phyloP scores from a whole-genome alignment of 2,113 vertebrate genomes.

The Boleophthalmus pectinirostris region DNA sequence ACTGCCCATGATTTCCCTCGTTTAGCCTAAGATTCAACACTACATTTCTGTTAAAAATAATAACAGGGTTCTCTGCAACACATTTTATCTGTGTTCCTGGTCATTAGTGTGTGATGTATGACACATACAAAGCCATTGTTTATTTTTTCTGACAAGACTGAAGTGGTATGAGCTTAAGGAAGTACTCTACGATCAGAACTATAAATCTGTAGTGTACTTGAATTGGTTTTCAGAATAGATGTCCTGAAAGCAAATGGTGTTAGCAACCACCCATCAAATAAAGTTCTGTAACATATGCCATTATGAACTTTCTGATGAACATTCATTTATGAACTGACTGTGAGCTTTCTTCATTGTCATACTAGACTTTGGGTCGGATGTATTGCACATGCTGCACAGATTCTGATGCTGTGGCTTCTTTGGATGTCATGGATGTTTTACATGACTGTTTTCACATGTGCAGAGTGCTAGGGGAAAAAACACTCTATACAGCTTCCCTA shows the following conservation, averaged over 20 bases:
- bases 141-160: not conserved
- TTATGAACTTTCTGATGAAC: not conserved
- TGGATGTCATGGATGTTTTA: constrained; percentile 40
- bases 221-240: not conserved
- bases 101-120: too few species aligned
- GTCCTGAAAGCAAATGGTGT: not conserved
- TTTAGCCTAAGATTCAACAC: not conserved
- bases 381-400: not conserved
- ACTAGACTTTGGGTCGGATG: not conserved
- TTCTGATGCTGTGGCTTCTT: not conserved
- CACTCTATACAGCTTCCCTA: constrained; percentile 13
- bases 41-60: not conserved
- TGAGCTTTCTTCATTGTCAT: not conserved
- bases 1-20: not conserved
- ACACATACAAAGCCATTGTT: too few species aligned
- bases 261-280: not conserved
- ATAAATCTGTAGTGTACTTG: constrained; percentile 9
- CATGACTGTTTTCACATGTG: constrained; percentile 24
- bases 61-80: too few species aligned
- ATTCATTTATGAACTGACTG: not conserved
- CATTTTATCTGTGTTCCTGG: too few species aligned
- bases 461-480: constrained; percentile 26
- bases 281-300: not conserved
- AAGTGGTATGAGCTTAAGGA: not conserved
- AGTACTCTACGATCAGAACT: not conserved